Conservation (phyloP, 2,797 vertebrate species). For the Hephaestus fuliginosus region DNA sequence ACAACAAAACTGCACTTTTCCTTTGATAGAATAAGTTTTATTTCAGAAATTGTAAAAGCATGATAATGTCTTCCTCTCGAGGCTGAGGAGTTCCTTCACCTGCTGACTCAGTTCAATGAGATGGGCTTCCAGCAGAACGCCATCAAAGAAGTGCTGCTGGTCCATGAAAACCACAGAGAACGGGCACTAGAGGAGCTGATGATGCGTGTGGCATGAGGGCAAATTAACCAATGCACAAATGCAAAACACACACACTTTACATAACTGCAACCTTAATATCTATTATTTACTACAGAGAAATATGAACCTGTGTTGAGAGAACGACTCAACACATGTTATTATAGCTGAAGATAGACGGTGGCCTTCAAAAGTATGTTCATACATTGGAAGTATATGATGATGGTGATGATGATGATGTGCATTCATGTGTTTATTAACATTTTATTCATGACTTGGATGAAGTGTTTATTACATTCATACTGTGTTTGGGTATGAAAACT, state of each 20-base stretch:
- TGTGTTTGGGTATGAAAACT: not conserved
- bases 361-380: constrained; percentile 39
- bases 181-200: constrained; percentile 94
- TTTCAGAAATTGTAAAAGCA: not conserved
- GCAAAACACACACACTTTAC: not conserved
- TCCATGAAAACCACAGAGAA: constrained; percentile 92
- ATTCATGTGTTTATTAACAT: constrained; percentile 2
- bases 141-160: constrained; percentile 94
- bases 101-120: constrained; percentile 93
- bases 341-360: constrained; percentile 22
- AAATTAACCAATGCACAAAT: constrained; percentile 20
- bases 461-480: not conserved
- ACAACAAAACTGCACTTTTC: not conserved
- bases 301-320: not conserved
- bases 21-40: not conserved
- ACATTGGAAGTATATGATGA: not conserved
- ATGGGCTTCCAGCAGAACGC: constrained; percentile 96
- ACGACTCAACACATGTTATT: not conserved
- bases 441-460: not conserved
- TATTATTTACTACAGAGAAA: constrained; percentile 4
- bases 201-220: constrained; percentile 86
- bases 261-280: not conserved
- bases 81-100: constrained; percentile 92
- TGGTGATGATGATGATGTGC: not conserved
- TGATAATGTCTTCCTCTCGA: constrained; percentile 56